These are phyloP conservation scores for Cygnus buccinator DNA, from an alignment of 2,113 vertebrate species.

Conservation along the genomic window DNA sequence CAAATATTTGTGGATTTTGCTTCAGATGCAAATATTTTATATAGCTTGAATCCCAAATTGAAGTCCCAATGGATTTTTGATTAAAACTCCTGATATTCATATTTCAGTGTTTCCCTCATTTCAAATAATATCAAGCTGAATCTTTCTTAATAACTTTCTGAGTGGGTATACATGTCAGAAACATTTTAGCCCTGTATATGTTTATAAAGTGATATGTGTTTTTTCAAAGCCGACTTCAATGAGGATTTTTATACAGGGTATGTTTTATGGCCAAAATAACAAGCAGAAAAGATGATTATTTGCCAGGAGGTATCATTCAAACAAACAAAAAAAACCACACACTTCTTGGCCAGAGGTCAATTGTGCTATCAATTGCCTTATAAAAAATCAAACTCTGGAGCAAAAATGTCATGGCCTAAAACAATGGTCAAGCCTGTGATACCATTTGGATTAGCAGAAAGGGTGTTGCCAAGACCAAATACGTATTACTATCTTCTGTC, in stretches of 20 bases:
- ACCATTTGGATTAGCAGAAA: not conserved
- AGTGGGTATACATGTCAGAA: constrained; percentile 27
- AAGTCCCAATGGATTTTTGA: constrained; percentile 50
- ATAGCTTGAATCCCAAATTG: constrained; percentile 24
- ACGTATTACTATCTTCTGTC: not conserved
- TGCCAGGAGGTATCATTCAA: constrained; percentile 17
- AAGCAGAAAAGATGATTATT: not conserved
- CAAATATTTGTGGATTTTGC: constrained; percentile 69
- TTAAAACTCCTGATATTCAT: constrained; percentile 51
- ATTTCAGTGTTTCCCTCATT: constrained; percentile 45
- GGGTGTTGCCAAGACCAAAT: not conserved
- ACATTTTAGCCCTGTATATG: not conserved
- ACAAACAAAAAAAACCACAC: not conserved
- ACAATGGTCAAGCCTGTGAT: not conserved
- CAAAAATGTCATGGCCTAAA: not conserved
- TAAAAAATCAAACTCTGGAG: not conserved
- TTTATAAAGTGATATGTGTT: not conserved
- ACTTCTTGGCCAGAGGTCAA: not conserved
- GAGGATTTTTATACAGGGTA: constrained; percentile 14
- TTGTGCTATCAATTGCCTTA: not conserved
- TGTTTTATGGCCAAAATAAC: constrained; percentile 16
- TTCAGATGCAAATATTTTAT: constrained; percentile 67
- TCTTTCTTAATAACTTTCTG: constrained; percentile 25
- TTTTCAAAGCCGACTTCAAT: constrained; percentile 11
- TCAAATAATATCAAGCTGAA: constrained; percentile 31